These are phyloP conservation scores for Drosophila nigricruria DNA, from an alignment of 2,888 invertebrate species.

Conservation along the genomic window DNA sequence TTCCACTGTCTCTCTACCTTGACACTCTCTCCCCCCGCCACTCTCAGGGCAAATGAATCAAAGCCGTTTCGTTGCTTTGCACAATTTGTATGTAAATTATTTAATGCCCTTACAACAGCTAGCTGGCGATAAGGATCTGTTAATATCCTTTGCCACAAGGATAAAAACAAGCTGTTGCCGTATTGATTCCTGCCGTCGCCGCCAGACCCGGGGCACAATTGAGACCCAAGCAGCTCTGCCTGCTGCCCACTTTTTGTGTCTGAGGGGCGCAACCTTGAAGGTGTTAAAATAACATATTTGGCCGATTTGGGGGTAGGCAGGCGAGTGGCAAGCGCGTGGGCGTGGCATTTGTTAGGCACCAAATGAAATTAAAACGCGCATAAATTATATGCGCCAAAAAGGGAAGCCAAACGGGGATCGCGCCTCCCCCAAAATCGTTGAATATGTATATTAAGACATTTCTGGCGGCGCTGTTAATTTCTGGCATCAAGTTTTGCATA, in stretches of 20 bases:
- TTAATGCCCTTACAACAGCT: constrained; percentile 6
- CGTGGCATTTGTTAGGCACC: constrained; percentile 77
- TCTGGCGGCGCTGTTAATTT: constrained; percentile 54
- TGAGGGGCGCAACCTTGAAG: constrained; percentile 74
- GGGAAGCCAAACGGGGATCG: background rate
- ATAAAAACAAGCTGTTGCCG: constrained; percentile 51
- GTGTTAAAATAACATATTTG: constrained; percentile 80
- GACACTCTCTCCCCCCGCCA: too few relatives aligned
- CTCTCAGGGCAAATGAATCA: constrained; percentile 29
- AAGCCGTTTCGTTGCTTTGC: background rate
- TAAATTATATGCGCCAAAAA: constrained; percentile 66
- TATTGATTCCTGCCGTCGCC: constrained; percentile 49
- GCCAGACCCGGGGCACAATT: constrained; percentile 8
- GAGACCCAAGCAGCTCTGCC: background rate
- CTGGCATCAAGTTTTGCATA: constrained; percentile 64
- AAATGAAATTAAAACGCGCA: constrained; percentile 81
- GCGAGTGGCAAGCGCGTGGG: constrained; percentile 38
- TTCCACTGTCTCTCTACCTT: background rate
- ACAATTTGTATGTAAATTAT: constrained; percentile 18
- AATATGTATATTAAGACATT: constrained; percentile 77
- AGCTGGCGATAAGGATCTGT: constrained; percentile 24
- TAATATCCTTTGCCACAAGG: constrained; percentile 44
- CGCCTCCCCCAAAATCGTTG: constrained; percentile 59
- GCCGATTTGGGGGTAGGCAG: background rate
- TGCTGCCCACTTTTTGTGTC: constrained; percentile 21